Evolutionary conservation across 2,113 vertebrate species (phyloP).

Genomic region (Gadus chalcogrammus): DNA sequence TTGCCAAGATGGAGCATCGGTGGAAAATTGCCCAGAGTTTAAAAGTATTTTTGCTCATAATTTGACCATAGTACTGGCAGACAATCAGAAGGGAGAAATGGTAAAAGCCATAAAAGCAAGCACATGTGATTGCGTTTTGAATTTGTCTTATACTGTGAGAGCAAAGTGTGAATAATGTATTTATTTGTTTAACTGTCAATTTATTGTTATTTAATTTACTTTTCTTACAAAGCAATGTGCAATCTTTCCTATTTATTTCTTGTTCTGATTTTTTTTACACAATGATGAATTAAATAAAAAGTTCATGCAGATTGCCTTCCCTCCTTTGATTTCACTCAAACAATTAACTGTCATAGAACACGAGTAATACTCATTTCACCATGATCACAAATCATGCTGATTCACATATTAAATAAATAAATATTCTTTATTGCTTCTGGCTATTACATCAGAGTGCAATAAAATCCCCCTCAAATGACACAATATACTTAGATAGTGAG

Average conservation of each 20-base stretch:
- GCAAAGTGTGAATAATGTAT: background rate
- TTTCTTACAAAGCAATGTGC: slow-evolving; percentile 40
- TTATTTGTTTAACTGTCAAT: background rate
- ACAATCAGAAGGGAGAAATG: background rate
- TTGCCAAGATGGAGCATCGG: background rate
- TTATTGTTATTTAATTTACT: slow-evolving; percentile 11
- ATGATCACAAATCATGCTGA: too few relatives aligned
- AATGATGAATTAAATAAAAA: background rate
- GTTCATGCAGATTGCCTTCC: background rate
- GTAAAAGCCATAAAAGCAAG: slow-evolving; percentile 14
- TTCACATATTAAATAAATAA: too few relatives aligned
- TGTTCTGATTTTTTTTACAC: slow-evolving; percentile 40
- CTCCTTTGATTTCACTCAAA: too few relatives aligned
- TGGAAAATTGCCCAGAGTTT: background rate
- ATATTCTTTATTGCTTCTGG: too few relatives aligned
- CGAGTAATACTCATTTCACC: too few relatives aligned
- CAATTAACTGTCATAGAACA: too few relatives aligned
- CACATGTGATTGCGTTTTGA: slow-evolving; percentile 8
- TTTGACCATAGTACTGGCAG: too few relatives aligned
- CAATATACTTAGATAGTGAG: too few relatives aligned
- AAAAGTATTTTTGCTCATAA: too few relatives aligned
- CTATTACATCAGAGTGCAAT: too few relatives aligned
- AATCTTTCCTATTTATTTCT: slow-evolving; percentile 47
- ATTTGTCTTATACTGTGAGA: slow-evolving; percentile 25
- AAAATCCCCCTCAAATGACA: too few relatives aligned